Evolutionary conservation across 2,113 vertebrate species (phyloP), one percentile per base, ranked within the genome.

Genomic region (Nycticorax nycticorax): DNA sequence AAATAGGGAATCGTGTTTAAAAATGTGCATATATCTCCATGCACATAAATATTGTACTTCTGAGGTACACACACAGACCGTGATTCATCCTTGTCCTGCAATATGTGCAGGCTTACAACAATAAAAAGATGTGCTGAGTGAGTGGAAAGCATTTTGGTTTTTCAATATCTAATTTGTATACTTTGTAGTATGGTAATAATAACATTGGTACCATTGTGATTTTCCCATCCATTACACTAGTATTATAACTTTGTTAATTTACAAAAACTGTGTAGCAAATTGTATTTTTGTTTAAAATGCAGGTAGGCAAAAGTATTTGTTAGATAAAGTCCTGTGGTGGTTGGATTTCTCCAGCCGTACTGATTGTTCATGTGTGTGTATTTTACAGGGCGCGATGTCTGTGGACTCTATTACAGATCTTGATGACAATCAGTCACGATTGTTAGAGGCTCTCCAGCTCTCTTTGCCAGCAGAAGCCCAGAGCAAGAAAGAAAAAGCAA

Each of bases 371-470:
- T 3, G 10, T 95, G 69, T 96, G 64, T 97, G 53, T 93, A 9
- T 97, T 80, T 97, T 96, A 41, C 98, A 99, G 99, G 99, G 99
- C 0, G 99, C 99, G 2, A 99, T 99, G 99, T 99, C 99, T 81
- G 99, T 99, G 98, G 99, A 99, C 98, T 99, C 99, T 88, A 99
- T 99, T 97, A 99, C 99, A 23, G 99, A 99, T 97, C 99, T 99
- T 92, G 99, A 99, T 93, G 99, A 99, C 97, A 99, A 98, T 98
- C 99, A 99, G 88, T 99, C 99, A 87, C 98, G 99, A 94, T 97
- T 99, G 57, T 97, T 99, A 93, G 99, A 99, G 98, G 99, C 99
- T 95, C 98, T 99, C 85, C 99, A 99, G 95, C 98, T 99, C 90
- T 99, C 99, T 35, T 97, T 99, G 97, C 99, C 99, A 74, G 98